phyloP scores from a whole-genome alignment of 1,140 invertebrate species.

The Ips nitidus region DNA sequence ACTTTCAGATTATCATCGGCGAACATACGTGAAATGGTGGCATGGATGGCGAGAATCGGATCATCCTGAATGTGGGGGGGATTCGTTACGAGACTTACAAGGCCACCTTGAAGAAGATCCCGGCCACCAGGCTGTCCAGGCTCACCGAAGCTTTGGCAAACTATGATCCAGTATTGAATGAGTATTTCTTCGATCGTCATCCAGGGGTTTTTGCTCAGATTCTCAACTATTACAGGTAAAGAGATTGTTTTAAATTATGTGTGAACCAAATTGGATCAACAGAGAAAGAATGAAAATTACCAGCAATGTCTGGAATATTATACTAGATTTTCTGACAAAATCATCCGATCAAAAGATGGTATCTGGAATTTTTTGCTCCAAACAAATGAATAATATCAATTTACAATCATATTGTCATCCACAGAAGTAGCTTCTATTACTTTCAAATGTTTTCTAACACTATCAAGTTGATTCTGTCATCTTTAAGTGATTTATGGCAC shows the following conservation, averaged over 20 bases:
- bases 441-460: too few relatives aligned
- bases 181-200: conserved; percentile 99
- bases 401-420: too few relatives aligned
- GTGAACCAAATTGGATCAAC: not conserved
- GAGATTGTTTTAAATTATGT: conserved; percentile 3
- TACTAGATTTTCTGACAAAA: too few relatives aligned
- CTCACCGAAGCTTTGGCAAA: conserved; percentile 89
- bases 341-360: too few relatives aligned
- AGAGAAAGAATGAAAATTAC: too few relatives aligned
- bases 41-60: conserved; percentile 95
- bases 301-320: too few relatives aligned
- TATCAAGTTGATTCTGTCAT: too few relatives aligned
- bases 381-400: too few relatives aligned
- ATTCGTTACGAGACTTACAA: conserved; percentile 97
- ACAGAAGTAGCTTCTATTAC: too few relatives aligned
- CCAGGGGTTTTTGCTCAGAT: conserved; percentile 96
- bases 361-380: too few relatives aligned
- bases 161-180: conserved; percentile 95
- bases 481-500: too few relatives aligned
- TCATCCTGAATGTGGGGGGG: conserved; percentile 97
- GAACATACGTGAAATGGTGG: conserved; percentile 36
- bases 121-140: conserved; percentile 84
- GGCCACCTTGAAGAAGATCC: conserved; percentile 90
- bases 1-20: not conserved
- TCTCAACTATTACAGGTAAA: conserved; percentile 83